Conservation (phyloP, 2,888 invertebrate species). For the Philonicus albiceps region DNA sequence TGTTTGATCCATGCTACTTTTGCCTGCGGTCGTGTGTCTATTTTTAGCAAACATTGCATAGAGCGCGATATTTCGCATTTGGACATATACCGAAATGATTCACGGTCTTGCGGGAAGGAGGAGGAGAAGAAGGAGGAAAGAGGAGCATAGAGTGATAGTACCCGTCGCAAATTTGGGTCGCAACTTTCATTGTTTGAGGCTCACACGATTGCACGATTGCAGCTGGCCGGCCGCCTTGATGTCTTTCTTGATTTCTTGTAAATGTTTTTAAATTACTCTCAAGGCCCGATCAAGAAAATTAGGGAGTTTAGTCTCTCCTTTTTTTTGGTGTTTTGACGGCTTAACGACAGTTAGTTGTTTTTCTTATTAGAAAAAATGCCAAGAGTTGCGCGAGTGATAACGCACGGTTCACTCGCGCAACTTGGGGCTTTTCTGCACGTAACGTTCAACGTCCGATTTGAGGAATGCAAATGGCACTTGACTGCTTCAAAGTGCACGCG, state of each 20-base stretch:
- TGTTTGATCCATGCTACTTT: slow-evolving; percentile 4
- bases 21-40: slow-evolving; percentile 9
- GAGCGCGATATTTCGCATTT: background rate
- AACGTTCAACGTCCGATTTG: background rate
- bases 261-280: background rate
- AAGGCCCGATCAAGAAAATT: background rate
- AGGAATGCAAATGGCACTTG: background rate
- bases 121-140: background rate
- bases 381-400: background rate
- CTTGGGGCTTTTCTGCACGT: background rate
- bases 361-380: background rate
- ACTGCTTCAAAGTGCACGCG: background rate
- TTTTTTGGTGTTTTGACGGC: background rate
- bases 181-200: background rate
- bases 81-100: background rate
- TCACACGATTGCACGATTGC: background rate
- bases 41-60: slow-evolving; percentile 7
- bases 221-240: background rate
- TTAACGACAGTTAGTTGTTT: background rate
- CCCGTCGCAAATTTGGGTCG: slow-evolving; percentile 4
- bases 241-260: background rate
- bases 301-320: background rate
- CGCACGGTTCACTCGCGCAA: too few relatives aligned
- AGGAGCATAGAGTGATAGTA: background rate
- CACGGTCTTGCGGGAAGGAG: background rate